Base-by-base conservation (phyloP, 2,797 vertebrate genomes). In the Rhinoraja longicauda region DNA sequence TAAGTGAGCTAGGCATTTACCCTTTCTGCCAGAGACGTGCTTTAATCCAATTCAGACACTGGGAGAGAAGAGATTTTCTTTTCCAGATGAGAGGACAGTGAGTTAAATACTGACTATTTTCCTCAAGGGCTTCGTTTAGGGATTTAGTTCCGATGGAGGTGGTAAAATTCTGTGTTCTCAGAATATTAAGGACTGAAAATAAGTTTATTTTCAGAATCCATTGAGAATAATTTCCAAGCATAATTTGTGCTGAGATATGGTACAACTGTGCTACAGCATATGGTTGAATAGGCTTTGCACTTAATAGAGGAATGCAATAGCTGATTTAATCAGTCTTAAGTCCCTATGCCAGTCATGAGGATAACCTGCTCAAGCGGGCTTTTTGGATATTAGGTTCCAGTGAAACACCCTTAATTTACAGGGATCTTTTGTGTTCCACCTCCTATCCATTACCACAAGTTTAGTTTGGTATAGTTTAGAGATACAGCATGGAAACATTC, bases 41-140 rank as follows among this genome's bases (percentile, higher is more conserved):
- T 24, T 75, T 75, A 92, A 92, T 92, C 70, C 70, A 92, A 57
- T 92, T 92, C 39, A 92, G 36, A 75, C 90, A 92, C 21, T 92
- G 10, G 90, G 90, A 45, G 39, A 26, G 70, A 73, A 39, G 32
- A 53, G 1, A 73, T 92, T 53, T n/a, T 45, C 39, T 92, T 75
- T 75, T 19, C 19, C 36, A 73, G 90, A n/a, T 72, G 90, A 75
- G 72, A 92, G 21, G 29, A 72, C 90, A 92, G 39, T 53, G 39
- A 73, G 36, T 75, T 92, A 92, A 39, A n/a, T 13, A 57, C 17
- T 84, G 36, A 45, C 3, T 59, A 57, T 10, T 29, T 10, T 92
- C 90, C 90, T 92, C 32, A 57, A 75, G 70, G 90, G 90, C 10
- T 75, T 92, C 26, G 21, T 26, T 73, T 92, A 73, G 9, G n/a